These are phyloP conservation scores for Dasysyrphus albostriatus DNA, from an alignment of 2,888 invertebrate species.

Conservation along the genomic window DNA sequence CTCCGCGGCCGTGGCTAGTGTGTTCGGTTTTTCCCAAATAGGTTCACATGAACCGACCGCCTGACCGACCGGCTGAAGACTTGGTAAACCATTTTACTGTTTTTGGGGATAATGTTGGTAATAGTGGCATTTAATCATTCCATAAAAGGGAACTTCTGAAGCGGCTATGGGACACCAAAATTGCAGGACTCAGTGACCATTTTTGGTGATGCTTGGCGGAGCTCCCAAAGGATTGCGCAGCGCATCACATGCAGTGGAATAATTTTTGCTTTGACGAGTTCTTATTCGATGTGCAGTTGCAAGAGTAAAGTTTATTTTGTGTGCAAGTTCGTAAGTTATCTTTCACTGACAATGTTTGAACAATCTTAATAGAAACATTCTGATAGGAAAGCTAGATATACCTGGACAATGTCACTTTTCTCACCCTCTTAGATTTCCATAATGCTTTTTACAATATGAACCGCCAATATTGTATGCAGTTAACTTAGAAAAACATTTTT, in stretches of 20 bases:
- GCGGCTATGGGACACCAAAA: constrained; percentile 43
- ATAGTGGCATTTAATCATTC: constrained; percentile 70
- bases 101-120: constrained; percentile 62
- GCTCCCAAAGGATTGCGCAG: constrained; percentile 15
- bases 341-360: background rate
- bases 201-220: constrained; percentile 30
- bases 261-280: constrained; percentile 7
- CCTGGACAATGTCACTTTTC: too few relatives aligned
- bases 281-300: background rate
- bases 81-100: constrained; percentile 58
- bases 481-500: too few relatives aligned
- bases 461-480: too few relatives aligned
- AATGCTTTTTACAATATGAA: too few relatives aligned
- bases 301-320: background rate
- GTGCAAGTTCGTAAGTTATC: background rate
- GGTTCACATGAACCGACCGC: constrained; percentile 53
- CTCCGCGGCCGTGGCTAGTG: background rate
- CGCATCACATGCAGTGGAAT: constrained; percentile 1
- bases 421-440: too few relatives aligned
- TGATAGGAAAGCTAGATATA: background rate
- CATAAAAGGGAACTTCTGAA: constrained; percentile 52
- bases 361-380: background rate
- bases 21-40: constrained; percentile 14
- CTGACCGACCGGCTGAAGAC: constrained; percentile 7
- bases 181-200: constrained; percentile 53